Evolutionary conservation across 2,113 vertebrate genomes (phyloP).

Genomic region (Cyanoderma ruficeps): DNA sequence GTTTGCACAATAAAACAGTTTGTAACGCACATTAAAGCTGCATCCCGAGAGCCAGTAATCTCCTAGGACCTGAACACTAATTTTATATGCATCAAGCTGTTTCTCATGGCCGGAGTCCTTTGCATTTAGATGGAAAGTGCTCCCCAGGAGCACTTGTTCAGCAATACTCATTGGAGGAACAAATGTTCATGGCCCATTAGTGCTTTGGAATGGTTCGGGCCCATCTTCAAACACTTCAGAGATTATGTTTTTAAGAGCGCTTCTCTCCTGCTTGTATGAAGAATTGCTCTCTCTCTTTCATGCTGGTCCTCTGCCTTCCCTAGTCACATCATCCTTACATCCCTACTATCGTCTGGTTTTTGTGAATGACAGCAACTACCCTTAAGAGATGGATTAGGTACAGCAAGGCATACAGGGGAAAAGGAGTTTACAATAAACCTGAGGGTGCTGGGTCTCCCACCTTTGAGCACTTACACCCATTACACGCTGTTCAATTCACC

Average conservation of each 20-base stretch:
- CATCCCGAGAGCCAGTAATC: neutral
- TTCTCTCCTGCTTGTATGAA: neutral
- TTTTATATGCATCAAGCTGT: neutral
- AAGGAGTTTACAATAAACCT: neutral
- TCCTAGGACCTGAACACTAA: neutral
- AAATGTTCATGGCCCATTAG: neutral
- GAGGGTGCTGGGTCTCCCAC: neutral
- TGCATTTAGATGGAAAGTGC: neutral
- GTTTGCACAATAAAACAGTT: no score
- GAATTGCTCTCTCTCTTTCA: neutral
- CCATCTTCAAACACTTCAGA: neutral
- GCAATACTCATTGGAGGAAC: neutral
- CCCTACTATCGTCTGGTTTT: neutral
- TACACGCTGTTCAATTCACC: neutral
- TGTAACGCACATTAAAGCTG: neutral
- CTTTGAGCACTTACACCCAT: neutral
- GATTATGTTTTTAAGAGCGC: neutral
- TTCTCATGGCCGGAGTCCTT: neutral
- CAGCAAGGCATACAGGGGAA: neutral
- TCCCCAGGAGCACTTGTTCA: neutral
- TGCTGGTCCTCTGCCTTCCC: neutral
- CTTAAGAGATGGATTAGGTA: neutral
- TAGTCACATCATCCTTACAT: neutral
- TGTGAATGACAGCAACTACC: neutral
- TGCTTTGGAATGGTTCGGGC: neutral